Percentiles rank a stretch among this genome's conserved stretches.
Conservation (phyloP, 1,140 invertebrate genomes). For the Platyscapa corneri region DNA sequence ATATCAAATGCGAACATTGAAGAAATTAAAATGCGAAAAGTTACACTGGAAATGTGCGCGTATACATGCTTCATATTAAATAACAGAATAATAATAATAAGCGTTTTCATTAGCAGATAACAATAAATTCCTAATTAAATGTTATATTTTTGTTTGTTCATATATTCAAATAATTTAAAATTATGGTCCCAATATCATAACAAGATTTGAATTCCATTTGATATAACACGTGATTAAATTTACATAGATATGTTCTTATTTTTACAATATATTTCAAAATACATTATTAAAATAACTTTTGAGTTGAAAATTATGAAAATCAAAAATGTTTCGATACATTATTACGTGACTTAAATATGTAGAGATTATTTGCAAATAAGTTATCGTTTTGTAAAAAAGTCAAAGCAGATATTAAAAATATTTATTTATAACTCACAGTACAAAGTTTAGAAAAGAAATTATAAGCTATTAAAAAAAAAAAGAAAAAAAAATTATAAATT, state of each 20-base stretch:
- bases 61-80: no score
- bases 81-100: no score
- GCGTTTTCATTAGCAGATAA: no score
- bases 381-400: not conserved
- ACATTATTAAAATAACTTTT: not conserved
- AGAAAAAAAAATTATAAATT: not conserved
- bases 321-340: not conserved
- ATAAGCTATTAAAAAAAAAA: not conserved
- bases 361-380: no score
- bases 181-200: no score
- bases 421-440: not conserved
- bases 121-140: no score
- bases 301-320: not conserved
- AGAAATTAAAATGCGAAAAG: no score
- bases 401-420: constrained; percentile 6
- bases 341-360: not conserved
- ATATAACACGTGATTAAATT: not conserved
- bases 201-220: not conserved
- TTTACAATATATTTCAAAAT: not conserved
- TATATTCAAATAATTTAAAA: not conserved
- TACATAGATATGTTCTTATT: not conserved
- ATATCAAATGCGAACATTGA: no score
- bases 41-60: no score
- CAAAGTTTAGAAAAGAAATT: not conserved
- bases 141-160: no score